Percentiles rank a stretch among this genome's conserved stretches.
These are phyloP conservation scores for Sebastes variabilis DNA, from an alignment of 2,797 vertebrate genomes.

Conservation along the genomic window DNA sequence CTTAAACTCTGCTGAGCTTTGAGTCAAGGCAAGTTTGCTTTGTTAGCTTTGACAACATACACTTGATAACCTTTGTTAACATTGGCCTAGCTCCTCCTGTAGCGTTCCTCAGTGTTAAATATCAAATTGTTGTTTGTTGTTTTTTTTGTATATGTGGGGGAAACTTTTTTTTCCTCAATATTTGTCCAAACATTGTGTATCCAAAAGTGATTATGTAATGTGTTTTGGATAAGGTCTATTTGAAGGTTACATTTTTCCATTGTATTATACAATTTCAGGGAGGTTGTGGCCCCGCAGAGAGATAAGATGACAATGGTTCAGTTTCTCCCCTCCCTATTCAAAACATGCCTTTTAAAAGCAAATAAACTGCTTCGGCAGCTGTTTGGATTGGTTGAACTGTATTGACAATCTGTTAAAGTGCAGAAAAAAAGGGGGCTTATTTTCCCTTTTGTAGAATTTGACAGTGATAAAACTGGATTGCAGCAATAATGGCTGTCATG, in stretches of 20 bases:
- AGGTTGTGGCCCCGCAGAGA: slow-evolving; percentile 18
- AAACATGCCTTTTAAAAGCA: slow-evolving; percentile 63
- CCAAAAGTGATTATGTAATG: neutral
- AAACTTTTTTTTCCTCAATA: neutral
- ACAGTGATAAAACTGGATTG: slow-evolving; percentile 83
- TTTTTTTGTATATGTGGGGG: neutral
- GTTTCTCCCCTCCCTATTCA: slow-evolving; percentile 55
- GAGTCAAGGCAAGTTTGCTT: neutral
- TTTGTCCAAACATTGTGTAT: neutral
- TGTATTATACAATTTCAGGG: slow-evolving; percentile 3
- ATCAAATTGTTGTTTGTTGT: neutral
- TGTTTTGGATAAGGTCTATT: slow-evolving; percentile 17
- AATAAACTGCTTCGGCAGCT: slow-evolving; percentile 65
- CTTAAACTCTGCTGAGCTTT: neutral
- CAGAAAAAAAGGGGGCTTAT: slow-evolving; percentile 60
- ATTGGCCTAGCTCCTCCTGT: neutral
- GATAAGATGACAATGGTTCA: slow-evolving; percentile 33
- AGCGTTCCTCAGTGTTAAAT: neutral
- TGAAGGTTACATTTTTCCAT: slow-evolving; percentile 26
- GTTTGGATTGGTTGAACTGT: slow-evolving; percentile 69
- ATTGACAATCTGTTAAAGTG: slow-evolving; percentile 76
- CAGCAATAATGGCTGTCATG: slow-evolving; percentile 82
- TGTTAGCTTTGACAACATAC: neutral
- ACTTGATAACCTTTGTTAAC: neutral
- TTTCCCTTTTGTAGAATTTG: slow-evolving; percentile 79